A percentile compares a stretch with the other conserved stretches of the same genome.
Conservation (phyloP, 2,113 vertebrate genomes). For the Cygnus buccinator region DNA sequence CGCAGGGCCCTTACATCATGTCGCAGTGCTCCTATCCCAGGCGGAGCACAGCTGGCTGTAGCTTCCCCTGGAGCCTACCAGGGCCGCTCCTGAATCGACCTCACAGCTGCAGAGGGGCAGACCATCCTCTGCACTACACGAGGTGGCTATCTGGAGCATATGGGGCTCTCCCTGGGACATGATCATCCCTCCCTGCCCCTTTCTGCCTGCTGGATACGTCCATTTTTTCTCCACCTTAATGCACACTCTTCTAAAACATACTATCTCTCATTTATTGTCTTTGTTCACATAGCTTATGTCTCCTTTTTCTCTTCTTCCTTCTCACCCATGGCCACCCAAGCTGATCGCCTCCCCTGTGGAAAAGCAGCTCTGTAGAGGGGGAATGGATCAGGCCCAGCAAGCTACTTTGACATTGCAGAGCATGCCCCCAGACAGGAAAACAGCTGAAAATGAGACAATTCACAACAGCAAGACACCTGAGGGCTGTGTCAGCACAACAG, state of each 20-base stretch:
- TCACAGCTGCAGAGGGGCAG: neutral
- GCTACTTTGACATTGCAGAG: neutral
- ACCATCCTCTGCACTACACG: fast-evolving
- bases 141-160: neutral
- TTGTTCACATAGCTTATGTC: too few relatives aligned
- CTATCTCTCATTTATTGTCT: neutral
- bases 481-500: fast-evolving
- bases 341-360: fast-evolving
- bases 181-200: neutral
- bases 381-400: neutral
- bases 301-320: neutral
- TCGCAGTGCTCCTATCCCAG: neutral
- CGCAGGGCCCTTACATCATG: neutral
- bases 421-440: neutral
- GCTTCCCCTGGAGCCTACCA: constrained; percentile 3
- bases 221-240: neutral
- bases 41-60: neutral
- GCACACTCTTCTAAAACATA: neutral
- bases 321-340: fast-evolving
- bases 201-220: neutral
- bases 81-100: neutral
- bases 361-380: neutral
- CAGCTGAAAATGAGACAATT: neutral
- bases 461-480: neutral
- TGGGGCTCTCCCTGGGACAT: fast-evolving